These are phyloP conservation scores for Acrossocheilus fasciatus DNA, from an alignment of 2,797 vertebrate genomes.

Conservation along the genomic window DNA sequence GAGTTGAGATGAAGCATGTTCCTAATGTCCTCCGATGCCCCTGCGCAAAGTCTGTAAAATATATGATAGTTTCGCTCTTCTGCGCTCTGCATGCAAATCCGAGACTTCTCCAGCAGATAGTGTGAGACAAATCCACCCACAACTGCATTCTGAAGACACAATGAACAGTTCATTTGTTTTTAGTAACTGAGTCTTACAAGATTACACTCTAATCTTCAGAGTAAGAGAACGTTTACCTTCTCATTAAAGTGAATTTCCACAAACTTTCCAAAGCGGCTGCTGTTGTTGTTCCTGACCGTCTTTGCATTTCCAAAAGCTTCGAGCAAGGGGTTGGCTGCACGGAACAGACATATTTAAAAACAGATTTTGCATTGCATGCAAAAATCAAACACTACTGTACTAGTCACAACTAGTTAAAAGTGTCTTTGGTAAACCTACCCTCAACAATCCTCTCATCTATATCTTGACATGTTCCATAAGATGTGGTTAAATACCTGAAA, in stretches of 20 bases:
- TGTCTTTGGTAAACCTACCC: conserved; percentile 78
- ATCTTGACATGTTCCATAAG: conserved; percentile 96
- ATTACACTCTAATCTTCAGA: not conserved
- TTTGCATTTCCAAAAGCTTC: conserved; percentile 99
- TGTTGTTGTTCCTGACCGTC: conserved; percentile 98
- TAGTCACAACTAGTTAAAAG: not conserved
- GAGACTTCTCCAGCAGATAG: conserved; percentile 97
- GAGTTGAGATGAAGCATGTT: conserved; percentile 92
- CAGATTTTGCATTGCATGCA: not conserved
- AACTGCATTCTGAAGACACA: conserved; percentile 85
- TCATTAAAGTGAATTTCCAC: conserved; percentile 99
- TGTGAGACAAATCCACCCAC: conserved; percentile 98
- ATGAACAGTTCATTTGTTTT: not conserved
- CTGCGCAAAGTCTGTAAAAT: conserved; percentile 97
- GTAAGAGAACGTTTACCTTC: conserved; percentile 81
- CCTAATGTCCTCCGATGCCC: conserved; percentile 94
- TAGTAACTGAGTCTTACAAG: not conserved
- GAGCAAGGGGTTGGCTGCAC: conserved; percentile 92
- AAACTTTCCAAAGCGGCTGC: conserved; percentile 99
- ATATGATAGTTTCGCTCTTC: conserved; percentile 99
- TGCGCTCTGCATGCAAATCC: conserved; percentile 97
- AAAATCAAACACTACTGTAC: not conserved
- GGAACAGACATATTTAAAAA: not conserved
- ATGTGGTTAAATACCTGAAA: conserved; percentile 93
- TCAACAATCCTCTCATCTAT: conserved; percentile 99